Evolutionary conservation across 1,140 invertebrate species (phyloP).

Genomic region (Coptotermes formosanus): DNA sequence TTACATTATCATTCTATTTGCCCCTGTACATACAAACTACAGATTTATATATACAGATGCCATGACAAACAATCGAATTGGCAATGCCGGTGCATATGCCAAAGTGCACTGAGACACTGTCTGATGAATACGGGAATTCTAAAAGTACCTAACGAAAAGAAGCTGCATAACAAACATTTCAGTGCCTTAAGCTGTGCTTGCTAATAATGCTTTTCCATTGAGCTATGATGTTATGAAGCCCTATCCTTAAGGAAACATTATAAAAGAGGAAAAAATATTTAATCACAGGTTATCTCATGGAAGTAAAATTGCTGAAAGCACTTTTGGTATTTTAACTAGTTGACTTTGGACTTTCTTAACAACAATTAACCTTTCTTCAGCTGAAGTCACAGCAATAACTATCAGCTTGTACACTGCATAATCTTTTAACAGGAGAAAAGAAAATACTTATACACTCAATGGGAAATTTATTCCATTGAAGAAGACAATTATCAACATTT

Average conservation of each 20-base stretch:
- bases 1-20: conserved; percentile 41
- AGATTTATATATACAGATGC: too few species aligned
- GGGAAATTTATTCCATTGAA: conserved; percentile 11
- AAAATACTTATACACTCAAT: conserved; percentile 3
- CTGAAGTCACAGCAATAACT: conserved; percentile 16
- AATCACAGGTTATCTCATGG: conserved; percentile 22
- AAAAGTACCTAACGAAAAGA: not conserved
- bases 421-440: conserved; percentile 16
- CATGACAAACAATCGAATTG: too few species aligned
- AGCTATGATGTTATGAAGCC: conserved; percentile 11
- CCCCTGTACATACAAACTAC: too few species aligned
- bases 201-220: not conserved
- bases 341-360: not conserved
- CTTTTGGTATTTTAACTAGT: conserved; percentile 27
- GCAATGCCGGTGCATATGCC: not conserved
- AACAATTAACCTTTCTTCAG: conserved; percentile 20
- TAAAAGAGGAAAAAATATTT: not conserved
- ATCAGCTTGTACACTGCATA: conserved; percentile 17
- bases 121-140: too few species aligned
- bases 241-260: not conserved
- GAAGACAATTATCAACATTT: not conserved
- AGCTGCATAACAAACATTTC: not conserved
- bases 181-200: not conserved
- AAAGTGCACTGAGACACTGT: not conserved
- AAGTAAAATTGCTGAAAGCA: conserved; percentile 25